Evolutionary conservation across 2,113 vertebrate species (phyloP).

Genomic region (Cettia cetti): DNA sequence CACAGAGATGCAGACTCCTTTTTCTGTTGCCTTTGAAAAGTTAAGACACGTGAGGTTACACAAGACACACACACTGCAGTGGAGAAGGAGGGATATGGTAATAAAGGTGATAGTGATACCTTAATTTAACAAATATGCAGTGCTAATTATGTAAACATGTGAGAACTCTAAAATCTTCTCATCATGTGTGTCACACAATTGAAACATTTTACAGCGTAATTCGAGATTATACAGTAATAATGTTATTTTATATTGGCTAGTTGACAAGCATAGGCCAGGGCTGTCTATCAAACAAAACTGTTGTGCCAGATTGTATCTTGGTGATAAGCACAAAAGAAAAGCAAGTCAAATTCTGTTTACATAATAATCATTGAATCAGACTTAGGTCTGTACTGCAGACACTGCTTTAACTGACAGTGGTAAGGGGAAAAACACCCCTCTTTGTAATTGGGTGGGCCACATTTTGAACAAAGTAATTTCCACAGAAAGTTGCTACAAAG

Average conservation of each 20-base stretch:
- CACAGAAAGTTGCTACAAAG: neutral
- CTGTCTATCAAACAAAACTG: conserved; percentile 76
- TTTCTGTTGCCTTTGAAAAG: conserved; percentile 59
- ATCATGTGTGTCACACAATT: conserved; percentile 64
- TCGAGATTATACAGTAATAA: conserved; percentile 71
- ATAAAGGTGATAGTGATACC: conserved; percentile 67
- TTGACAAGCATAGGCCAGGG: conserved; percentile 70
- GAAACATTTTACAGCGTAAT: conserved; percentile 72
- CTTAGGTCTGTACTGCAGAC: neutral
- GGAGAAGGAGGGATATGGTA: conserved; percentile 56
- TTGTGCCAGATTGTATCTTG: conserved; percentile 75
- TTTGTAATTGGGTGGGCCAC: neutral
- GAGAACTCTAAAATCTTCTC: conserved; percentile 71
- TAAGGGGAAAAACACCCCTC: neutral
- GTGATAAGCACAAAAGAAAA: conserved; percentile 62
- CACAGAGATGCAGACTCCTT: conserved; percentile 29
- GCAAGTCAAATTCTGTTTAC: conserved; percentile 66
- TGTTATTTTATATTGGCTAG: conserved; percentile 72
- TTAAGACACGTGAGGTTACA: conserved; percentile 28
- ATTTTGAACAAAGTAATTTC: neutral
- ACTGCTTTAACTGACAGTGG: neutral
- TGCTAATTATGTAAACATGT: conserved; percentile 75
- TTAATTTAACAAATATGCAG: conserved; percentile 73
- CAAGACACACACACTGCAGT: conserved; percentile 17
- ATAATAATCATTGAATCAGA: conserved; percentile 63